These are phyloP conservation scores for Accipiter fasciatus DNA, from an alignment of 2,797 vertebrate species.

Conservation along the genomic window DNA sequence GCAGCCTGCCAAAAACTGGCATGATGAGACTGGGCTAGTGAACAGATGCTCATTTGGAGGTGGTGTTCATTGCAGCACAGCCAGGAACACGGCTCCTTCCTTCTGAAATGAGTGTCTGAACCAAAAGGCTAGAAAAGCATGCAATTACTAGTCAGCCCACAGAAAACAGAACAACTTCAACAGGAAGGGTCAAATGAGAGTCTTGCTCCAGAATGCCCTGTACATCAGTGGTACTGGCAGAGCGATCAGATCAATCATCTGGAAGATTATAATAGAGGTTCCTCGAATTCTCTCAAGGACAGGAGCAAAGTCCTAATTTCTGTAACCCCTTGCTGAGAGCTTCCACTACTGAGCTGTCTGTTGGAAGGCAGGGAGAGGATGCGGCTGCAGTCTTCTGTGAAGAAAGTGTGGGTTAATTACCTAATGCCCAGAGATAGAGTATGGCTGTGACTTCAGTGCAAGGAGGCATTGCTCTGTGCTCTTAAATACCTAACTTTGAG, in stretches of 20 bases:
- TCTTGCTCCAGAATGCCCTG: not conserved
- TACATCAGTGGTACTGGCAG: not conserved
- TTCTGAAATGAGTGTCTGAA: not conserved
- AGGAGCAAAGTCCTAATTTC: not conserved
- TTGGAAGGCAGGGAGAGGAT: not conserved
- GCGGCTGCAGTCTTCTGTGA: not conserved
- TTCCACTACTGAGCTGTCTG: not conserved
- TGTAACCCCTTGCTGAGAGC: not conserved
- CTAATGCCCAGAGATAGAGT: not conserved
- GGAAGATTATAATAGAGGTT: not conserved
- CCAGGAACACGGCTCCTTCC: not conserved
- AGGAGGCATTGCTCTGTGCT: not conserved
- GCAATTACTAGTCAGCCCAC: not conserved
- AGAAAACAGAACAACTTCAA: not conserved
- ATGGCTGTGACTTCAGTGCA: not conserved
- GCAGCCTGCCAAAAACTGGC: not conserved
- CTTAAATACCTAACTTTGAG: not conserved
- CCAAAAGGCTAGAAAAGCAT: not conserved
- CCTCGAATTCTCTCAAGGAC: not conserved
- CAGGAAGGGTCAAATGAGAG: not conserved
- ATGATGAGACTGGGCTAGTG: not conserved
- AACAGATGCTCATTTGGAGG: not conserved
- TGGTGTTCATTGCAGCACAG: not conserved
- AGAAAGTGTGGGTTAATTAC: not conserved
- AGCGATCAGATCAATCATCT: not conserved